Evolutionary conservation across 1,140 invertebrate genomes (phyloP), one percentile per base, ranked within the genome.

Genomic region (Mamestra configurata): DNA sequence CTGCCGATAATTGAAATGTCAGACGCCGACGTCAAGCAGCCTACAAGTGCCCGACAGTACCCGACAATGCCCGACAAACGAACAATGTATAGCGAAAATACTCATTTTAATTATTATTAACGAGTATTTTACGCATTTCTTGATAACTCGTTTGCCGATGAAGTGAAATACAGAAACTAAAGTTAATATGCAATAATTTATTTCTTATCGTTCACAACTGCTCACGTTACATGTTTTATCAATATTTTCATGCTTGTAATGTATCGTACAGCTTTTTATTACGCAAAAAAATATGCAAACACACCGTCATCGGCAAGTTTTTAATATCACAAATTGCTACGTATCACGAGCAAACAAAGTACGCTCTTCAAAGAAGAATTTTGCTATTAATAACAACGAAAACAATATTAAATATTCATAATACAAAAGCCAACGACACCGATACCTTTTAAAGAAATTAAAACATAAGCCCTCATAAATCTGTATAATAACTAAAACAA

Each of bases 1-100:
- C 77, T 35, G 27, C 53, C 40, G 64, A 66, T 81, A 84, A 84
- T 84, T 82, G 83, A 84, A 82, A 84, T 76, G 80, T 84, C 80
- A 79, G 46, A 57, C 40, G 13, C 10, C 0, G 20, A 70, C 46
- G 18, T 70, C 31, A 37, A 70, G 73, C 27, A 37, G 59, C 40
- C 40, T 64, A 61, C 72, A 76, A 46, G 55, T 43, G 40, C 61
- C 24, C 27, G n/a, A 57, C 53, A 24, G 10, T 11, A 22, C 53
- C 53, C 24, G 57, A 61, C 31, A 4, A 15, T 20, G 53, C 40
- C 6, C 59, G 43, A 77, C 55, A 51, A 24, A 66, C 46, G 61
- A 46, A 76, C 31, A 49, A 49, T 49, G 27, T 31, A 64, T 20
- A 35, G 10, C 43, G 6, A 51, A 6, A 49, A 31, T 70, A 18